Evolutionary conservation across 2,888 invertebrate genomes (phyloP).

Genomic region (Drosophila affinis): DNA sequence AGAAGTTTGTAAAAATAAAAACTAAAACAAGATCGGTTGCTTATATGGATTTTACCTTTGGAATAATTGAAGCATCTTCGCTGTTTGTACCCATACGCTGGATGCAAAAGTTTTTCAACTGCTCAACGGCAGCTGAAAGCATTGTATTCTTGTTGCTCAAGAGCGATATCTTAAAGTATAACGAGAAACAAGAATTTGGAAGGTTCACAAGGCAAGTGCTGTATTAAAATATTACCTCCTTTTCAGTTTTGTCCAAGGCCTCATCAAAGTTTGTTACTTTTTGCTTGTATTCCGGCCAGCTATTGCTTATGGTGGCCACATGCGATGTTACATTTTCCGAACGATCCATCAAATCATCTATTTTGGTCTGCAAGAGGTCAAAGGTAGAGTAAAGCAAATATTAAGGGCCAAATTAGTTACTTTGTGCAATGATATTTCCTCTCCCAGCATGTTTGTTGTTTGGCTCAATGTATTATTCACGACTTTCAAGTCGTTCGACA

Average conservation of each 20-base stretch:
- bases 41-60: constrained; percentile 23
- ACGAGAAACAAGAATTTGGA: constrained; percentile 7
- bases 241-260: constrained; percentile 70
- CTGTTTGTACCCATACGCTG: constrained; percentile 20
- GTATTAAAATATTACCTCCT: constrained; percentile 64
- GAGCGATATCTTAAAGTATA: constrained; percentile 31
- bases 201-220: not conserved
- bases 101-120: constrained; percentile 50
- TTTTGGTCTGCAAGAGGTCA: constrained; percentile 65
- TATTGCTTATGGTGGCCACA: constrained; percentile 81
- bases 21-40: not conserved
- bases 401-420: constrained; percentile 50
- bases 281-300: constrained; percentile 80
- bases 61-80: constrained; percentile 16
- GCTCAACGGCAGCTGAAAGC: constrained; percentile 49
- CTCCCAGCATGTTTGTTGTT: constrained; percentile 73
- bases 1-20: not conserved
- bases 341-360: constrained; percentile 80
- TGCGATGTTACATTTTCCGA: constrained; percentile 82
- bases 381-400: not conserved
- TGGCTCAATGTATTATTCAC: constrained; percentile 81
- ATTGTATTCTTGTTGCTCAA: constrained; percentile 43
- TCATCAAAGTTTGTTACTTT: constrained; percentile 70
- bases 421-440: constrained; percentile 77
- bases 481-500: constrained; percentile 71